Evolutionary conservation across 2,113 vertebrate genomes (phyloP), one percentile per base, ranked within the genome.

Genomic region (Oncorhynchus gorbuscha): DNA sequence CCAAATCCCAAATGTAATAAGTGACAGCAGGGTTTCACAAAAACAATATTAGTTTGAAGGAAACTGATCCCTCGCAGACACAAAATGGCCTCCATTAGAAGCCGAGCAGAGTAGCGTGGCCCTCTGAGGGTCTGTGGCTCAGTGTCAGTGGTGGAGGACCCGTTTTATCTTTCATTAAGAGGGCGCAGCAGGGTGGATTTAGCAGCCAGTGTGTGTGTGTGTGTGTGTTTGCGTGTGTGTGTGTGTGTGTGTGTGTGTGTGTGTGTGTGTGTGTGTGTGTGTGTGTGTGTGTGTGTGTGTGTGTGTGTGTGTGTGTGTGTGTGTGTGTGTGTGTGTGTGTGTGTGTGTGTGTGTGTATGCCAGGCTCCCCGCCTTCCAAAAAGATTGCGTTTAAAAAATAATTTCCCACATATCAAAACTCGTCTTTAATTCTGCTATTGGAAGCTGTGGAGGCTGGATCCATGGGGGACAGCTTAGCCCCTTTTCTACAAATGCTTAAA

Each of bases 81-180:
- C 97, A 98, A 97, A 97, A 97, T 97, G 96, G 95, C 95, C 96
- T 94, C 96, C 95, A 97, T 97, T 97, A 97, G 28, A 28, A 97
- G 96, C 95, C 95, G 94, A 95, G 95, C 95, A 95, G 95, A 97
- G 97, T 97, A 97, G 96, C 92, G 93, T 92, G 92, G 95, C 87
- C 96, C 95, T 97, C 96, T 94, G 94, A 96, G 95, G 95, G 95
- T 95, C 95, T 89, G 91, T 95, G 95, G 96, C 96, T 96, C 95
- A 95, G 95, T 96, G 95, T 96, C 93, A 95, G 95, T 95, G 95
- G 95, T 95, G 93, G 95, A 97, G 94, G 95, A 95, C 94, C 95
- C 95, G 95, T 96, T 95, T 97, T 96, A 97, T 98, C 96, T 98
- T 97, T 97, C 96, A 97, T 98, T 97, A 97, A 97, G 95, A 95